Evolutionary conservation across 1,140 invertebrate genomes (phyloP), one percentile per base, ranked within the genome.

Genomic region (Nixonia krombeini): DNA sequence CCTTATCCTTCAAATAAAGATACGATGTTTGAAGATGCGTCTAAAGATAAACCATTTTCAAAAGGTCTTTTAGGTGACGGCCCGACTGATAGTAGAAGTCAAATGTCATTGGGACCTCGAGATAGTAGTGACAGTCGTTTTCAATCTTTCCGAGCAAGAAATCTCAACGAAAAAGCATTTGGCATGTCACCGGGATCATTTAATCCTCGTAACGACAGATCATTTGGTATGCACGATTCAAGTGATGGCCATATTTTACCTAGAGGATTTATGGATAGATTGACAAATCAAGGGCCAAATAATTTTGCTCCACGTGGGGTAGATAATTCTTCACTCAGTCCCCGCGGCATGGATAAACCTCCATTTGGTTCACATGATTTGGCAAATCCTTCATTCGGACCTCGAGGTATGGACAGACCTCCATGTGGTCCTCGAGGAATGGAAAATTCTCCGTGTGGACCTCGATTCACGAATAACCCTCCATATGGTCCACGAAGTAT

Each of bases 371-470:
- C 50, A 12, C 52, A 45, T 53, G 40, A 28, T 1, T 41, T 44
- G 26, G 33, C 46, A 50, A 69, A 52, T 12, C 65, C 69, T 46
- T 41, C 25, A 7, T 57, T 58, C 7, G 47, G 41, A 38, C 44
- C 50, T 16, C 52, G 50, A 57, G 40, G 35, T 1, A 45, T 44
- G 26, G 33, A 57, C 50, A 69, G 51, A 16, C 65, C 69, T 46
- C 45, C 25, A 7, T 57, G 52, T 10, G 47, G 41, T 13, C 31
- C 52, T 5, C 21, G 7, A 0, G 47, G 25, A 9, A 57, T 62
- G 16, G 64, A 68, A 3, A 59, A 51, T 50, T 10, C 8, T 12
- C 35, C 12, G 29, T 51, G 51, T 26, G 45, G 40, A 40, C 41
- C 52, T 12, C 50, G 52, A 57, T 38, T 35, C 1, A 16, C 21